Percentiles rank a stretch among this genome's conserved stretches.
Conservation (phyloP, 2,113 vertebrate genomes). For the Chaetodon trifascialis region DNA sequence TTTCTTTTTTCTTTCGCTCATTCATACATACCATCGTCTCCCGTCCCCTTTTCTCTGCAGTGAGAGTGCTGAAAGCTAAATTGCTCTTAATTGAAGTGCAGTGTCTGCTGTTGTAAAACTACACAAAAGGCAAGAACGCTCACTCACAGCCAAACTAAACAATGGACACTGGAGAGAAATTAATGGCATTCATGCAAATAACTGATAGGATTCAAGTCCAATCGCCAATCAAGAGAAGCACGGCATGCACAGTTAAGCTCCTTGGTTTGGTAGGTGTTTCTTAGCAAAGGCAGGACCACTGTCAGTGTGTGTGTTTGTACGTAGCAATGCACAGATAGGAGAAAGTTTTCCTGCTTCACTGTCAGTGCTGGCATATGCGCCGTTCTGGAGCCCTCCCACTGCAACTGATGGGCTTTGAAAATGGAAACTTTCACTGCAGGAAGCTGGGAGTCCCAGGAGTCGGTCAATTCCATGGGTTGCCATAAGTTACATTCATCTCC, state of each 20-base stretch:
- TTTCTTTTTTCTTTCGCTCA: conserved; percentile 55
- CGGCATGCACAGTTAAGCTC: conserved; percentile 71
- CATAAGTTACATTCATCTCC: conserved; percentile 89
- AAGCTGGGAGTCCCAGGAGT: conserved; percentile 87
- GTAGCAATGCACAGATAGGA: conserved; percentile 39
- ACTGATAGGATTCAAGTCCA: conserved; percentile 78
- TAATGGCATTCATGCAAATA: conserved; percentile 77
- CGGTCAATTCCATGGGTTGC: conserved; percentile 87
- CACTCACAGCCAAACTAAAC: conserved; percentile 62
- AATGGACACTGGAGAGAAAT: conserved; percentile 62
- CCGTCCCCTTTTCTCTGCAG: background rate
- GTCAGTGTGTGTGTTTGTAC: conserved; percentile 47
- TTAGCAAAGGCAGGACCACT: conserved; percentile 52
- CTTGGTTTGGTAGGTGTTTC: conserved; percentile 82
- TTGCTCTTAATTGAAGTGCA: conserved; percentile 64
- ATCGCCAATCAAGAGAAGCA: conserved; percentile 69
- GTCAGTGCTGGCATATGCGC: conserved; percentile 87
- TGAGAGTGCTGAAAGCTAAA: conserved; percentile 22
- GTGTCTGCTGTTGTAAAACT: conserved; percentile 70
- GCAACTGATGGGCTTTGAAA: conserved; percentile 90
- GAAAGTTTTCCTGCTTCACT: conserved; percentile 77
- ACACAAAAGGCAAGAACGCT: conserved; percentile 54
- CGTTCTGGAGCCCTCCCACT: conserved; percentile 83
- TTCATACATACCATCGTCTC: conserved; percentile 48
- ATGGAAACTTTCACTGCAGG: conserved; percentile 91